A percentile compares a stretch with the other conserved stretches of the same genome.
phyloP scores from a whole-genome alignment of 2,888 invertebrate species.

The Polyploca ridens region DNA sequence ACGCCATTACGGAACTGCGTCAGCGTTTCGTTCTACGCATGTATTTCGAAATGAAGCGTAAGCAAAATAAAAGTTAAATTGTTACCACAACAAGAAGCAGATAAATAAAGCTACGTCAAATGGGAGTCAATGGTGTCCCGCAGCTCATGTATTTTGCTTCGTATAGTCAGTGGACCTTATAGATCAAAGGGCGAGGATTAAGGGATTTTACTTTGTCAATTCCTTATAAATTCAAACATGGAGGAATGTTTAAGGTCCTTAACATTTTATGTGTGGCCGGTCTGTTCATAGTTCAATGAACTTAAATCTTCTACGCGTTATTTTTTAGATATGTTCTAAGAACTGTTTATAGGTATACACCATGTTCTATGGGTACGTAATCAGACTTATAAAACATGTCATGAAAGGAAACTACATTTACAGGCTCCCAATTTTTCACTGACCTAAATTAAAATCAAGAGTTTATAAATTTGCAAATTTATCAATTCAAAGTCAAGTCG shows the following conservation, averaged over 20 bases:
- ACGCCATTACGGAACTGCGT: slow-evolving; percentile 17
- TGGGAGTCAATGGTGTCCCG: no score
- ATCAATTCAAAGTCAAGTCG: background rate
- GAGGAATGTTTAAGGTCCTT: background rate
- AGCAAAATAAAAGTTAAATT: slow-evolving; percentile 13
- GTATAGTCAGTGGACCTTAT: background rate
- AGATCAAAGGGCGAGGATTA: background rate
- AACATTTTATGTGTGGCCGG: no score
- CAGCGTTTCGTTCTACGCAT: slow-evolving; percentile 27
- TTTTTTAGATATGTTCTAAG: background rate
- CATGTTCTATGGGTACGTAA: no score
- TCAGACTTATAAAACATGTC: no score
- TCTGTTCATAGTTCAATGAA: no score
- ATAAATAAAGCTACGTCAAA: slow-evolving; percentile 8
- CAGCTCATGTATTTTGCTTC: slow-evolving; percentile 1
- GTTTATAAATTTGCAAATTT: background rate
- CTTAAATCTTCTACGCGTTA: background rate
- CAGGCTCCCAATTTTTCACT: background rate
- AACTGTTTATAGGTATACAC: no score
- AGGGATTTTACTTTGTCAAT: background rate
- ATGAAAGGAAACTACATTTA: no score
- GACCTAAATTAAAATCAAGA: background rate
- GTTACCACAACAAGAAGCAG: slow-evolving; percentile 5
- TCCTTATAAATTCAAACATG: background rate
- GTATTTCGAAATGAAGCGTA: slow-evolving; percentile 21